These are phyloP conservation scores for Prochilodus magdalenae DNA, from an alignment of 2,113 vertebrate genomes.

Conservation along the genomic window DNA sequence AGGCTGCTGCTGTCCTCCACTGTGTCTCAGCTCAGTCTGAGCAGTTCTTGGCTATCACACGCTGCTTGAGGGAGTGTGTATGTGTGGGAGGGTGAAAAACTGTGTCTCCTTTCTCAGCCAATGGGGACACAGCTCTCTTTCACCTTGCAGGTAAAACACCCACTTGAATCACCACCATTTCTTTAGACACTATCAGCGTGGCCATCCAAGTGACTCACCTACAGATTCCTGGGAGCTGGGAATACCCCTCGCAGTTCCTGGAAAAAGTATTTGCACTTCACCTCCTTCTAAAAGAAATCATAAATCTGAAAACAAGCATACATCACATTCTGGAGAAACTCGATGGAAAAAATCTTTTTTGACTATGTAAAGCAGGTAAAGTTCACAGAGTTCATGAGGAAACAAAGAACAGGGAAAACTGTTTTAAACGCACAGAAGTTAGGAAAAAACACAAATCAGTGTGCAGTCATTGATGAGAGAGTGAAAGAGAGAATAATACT, in stretches of 20 bases:
- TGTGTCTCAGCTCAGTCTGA: slow-evolving; percentile 30
- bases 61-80: slow-evolving; percentile 4
- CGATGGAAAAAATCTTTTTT: background rate
- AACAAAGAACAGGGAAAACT: background rate
- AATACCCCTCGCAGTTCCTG: slow-evolving; percentile 44
- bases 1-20: slow-evolving; percentile 1
- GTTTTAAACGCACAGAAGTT: background rate
- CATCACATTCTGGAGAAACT: background rate
- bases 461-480: background rate
- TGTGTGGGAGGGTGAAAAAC: slow-evolving; percentile 26
- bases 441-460: background rate
- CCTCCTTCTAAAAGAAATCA: slow-evolving; percentile 22
- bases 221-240: slow-evolving; percentile 13
- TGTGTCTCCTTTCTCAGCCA: slow-evolving; percentile 44
- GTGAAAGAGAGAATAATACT: background rate
- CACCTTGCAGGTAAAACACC: slow-evolving; percentile 51
- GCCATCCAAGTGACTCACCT: slow-evolving; percentile 41
- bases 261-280: slow-evolving; percentile 22
- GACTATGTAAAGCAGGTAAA: background rate
- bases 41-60: slow-evolving; percentile 4
- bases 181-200: background rate
- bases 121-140: slow-evolving; percentile 35
- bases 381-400: background rate
- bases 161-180: slow-evolving; percentile 11
- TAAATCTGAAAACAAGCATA: background rate